Evolutionary conservation across 2,888 invertebrate species (phyloP), one percentile per base, ranked within the genome.

Genomic region (Frankliniella intonsa): DNA sequence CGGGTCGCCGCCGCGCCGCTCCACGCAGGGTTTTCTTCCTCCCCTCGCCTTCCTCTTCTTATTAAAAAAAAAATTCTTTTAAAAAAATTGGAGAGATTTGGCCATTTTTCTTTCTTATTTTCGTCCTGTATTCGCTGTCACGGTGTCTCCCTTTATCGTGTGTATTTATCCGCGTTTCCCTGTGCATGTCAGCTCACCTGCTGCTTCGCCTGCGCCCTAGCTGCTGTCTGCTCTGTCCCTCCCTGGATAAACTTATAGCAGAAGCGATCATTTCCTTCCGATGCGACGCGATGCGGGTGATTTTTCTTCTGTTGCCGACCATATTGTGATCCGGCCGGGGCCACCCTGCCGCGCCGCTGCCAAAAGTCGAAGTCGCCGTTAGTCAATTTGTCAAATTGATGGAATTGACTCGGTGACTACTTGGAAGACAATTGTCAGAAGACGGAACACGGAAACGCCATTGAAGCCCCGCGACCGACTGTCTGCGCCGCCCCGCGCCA

Each of bases 351-450:
- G 19, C 62, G 62, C 62, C 62, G 62, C 62, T n/a, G 62, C 14
- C 14, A 62, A 14, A 12, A 17, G 19, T 7, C 19, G 62, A 14
- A 62, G 55, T 62, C 62, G 62, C 17, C 62, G 62, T 62, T 62
- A 11, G 62, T 62, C 62, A 62, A 62, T 62, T 62, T 62, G 62
- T 62, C 62, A 62, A 62, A 62, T 62, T 62, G 62, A 62, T 62
- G 19, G 62, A 62, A 62, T 62, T n/a, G 62, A 38, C 38, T 62
- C 62, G 62, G 62, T 14, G 62, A 62, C 62, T 62, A 62, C 62
- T 62, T 14, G 0, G 62, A 62, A 11, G 62, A 17, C 62, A 17
- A 62, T 62, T 62, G 62, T 62, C 62, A 62, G 62, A 62, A 62
- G 19, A 62, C 19, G n/a, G 62, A 62, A 62, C 62, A 62, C 62